phyloP scores from a whole-genome alignment of 2,888 invertebrate genomes.

The Drosophila atripex region DNA sequence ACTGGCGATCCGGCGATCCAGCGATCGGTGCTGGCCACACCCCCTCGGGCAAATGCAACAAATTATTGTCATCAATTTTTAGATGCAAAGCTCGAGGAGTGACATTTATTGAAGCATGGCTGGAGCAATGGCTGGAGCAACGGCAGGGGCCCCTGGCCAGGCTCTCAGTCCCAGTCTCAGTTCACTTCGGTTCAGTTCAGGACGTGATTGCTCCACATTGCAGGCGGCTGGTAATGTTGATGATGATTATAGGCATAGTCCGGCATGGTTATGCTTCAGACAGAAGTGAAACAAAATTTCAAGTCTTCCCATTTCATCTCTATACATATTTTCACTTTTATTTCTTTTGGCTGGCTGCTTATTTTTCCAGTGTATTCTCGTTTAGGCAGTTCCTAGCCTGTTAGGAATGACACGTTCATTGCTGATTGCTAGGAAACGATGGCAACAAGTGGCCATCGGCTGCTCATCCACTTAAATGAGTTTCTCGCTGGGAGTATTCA shows the following conservation, averaged over 20 bases:
- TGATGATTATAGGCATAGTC: conserved; percentile 68
- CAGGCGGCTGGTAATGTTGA: conserved; percentile 55
- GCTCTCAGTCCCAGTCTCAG: conserved; percentile 17
- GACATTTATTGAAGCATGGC: conserved; percentile 80
- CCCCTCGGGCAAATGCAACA: conserved; percentile 72
- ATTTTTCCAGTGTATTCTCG: conserved; percentile 17
- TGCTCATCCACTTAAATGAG: conserved; percentile 63
- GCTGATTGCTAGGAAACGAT: conserved; percentile 73
- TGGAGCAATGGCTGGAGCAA: conserved; percentile 58
- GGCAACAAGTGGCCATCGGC: conserved; percentile 71
- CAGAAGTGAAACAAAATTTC: conserved; percentile 19
- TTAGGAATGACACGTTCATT: conserved; percentile 71
- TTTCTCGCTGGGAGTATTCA: conserved; percentile 40
- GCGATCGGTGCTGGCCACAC: conserved; percentile 59
- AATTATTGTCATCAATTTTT: conserved; percentile 81
- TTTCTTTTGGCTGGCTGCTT: neutral
- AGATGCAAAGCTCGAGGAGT: conserved; percentile 78
- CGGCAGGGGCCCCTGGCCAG: conserved; percentile 42
- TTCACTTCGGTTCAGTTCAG: conserved; percentile 43
- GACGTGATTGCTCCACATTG: conserved; percentile 76
- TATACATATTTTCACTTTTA: neutral
- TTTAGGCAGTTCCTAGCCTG: conserved; percentile 33
- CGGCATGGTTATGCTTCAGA: conserved; percentile 27
- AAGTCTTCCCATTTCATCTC: neutral
- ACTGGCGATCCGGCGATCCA: conserved; percentile 32